Percentiles rank a stretch among this genome's conserved stretches.
These are phyloP conservation scores for Megastigmus dorsalis DNA, from an alignment of 2,888 invertebrate genomes.

Conservation along the genomic window DNA sequence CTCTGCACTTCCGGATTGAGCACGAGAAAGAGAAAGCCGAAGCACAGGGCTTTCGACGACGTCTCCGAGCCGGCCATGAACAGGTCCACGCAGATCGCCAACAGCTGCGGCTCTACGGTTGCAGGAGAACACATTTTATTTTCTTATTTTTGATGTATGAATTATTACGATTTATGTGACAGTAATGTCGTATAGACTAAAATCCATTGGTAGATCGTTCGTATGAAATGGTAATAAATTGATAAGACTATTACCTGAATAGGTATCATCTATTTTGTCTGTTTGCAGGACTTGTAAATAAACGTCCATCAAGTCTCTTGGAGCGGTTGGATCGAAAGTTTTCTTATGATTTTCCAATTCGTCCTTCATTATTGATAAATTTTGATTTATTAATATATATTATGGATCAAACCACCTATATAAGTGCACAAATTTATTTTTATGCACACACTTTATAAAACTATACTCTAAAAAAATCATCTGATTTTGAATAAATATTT, in stretches of 20 bases:
- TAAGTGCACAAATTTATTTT: no score
- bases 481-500: no score
- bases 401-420: no score
- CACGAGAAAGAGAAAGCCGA: constrained; percentile 85
- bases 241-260: constrained; percentile 36
- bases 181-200: no score
- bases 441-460: no score
- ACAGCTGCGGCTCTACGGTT: constrained; percentile 84
- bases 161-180: no score
- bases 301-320: constrained; percentile 88
- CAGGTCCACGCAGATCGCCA: constrained; percentile 89
- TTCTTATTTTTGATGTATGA: no score
- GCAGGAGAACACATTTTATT: no score
- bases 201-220: no score
- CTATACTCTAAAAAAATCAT: no score
- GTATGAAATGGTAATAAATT: no score
- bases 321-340: constrained; percentile 79
- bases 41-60: constrained; percentile 86
- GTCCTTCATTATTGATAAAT: constrained; percentile 68
- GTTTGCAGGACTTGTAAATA: constrained; percentile 83
- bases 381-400: not conserved
- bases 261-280: constrained; percentile 74
- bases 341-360: constrained; percentile 84
- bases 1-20: constrained; percentile 83
- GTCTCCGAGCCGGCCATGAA: constrained; percentile 93